Conservation (phyloP, 2,888 invertebrate genomes). For the Drosophila mulleri region DNA sequence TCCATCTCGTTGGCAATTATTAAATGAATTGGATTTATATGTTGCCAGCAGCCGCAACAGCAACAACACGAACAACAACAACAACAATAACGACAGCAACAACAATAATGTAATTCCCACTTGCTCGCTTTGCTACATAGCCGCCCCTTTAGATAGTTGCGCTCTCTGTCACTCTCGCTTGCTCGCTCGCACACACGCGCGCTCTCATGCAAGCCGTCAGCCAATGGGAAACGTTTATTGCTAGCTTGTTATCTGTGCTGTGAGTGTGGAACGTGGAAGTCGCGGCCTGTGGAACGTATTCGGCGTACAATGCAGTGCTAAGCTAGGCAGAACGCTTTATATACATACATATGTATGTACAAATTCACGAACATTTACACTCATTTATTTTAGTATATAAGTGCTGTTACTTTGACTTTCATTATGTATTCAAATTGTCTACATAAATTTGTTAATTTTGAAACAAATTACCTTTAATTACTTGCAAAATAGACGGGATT, state of each 20-base stretch:
- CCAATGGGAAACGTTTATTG: constrained; percentile 59
- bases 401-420: constrained; percentile 13
- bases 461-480: constrained; percentile 64
- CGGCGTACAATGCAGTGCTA: constrained; percentile 16
- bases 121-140: constrained; percentile 17
- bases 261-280: constrained; percentile 77
- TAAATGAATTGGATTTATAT: constrained; percentile 84
- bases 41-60: constrained; percentile 54
- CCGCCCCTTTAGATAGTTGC: constrained; percentile 46
- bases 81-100: constrained; percentile 15
- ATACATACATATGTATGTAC: no score
- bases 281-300: constrained; percentile 65
- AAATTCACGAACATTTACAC: background rate
- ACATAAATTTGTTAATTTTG: constrained; percentile 52
- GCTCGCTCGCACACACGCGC: constrained; percentile 2
- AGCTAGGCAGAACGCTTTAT: constrained; percentile 7
- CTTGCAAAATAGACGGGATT: constrained; percentile 40
- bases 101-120: constrained; percentile 8
- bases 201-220: constrained; percentile 16
- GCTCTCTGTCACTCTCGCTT: constrained; percentile 13
- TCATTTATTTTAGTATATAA: background rate
- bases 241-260: constrained; percentile 61
- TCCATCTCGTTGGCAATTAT: constrained; percentile 84
- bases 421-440: constrained; percentile 29
- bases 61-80: constrained; percentile 34